Conservation (phyloP, 2,888 invertebrate species). For the Selenia dentaria region DNA sequence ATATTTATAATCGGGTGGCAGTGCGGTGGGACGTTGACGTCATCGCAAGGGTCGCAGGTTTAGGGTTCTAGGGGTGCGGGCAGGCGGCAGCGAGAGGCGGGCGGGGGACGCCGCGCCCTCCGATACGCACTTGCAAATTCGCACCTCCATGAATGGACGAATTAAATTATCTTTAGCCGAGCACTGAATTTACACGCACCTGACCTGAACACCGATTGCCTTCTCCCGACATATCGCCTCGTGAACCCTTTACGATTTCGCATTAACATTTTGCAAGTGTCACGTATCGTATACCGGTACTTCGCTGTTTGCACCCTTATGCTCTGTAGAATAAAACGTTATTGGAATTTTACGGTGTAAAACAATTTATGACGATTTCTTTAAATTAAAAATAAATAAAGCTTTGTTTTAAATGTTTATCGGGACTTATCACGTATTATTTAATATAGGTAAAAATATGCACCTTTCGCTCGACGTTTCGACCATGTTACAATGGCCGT, state of each 20-base stretch:
- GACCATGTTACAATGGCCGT: too few relatives aligned
- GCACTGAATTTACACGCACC: conserved; percentile 61
- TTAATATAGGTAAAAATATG: too few relatives aligned
- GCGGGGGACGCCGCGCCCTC: conserved; percentile 60
- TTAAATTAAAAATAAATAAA: too few relatives aligned
- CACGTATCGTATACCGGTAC: conserved; percentile 11
- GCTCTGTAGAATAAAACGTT: too few relatives aligned
- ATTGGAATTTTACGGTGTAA: too few relatives aligned
- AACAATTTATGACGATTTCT: too few relatives aligned
- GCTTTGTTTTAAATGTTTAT: too few relatives aligned
- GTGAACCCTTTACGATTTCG: conserved; percentile 26
- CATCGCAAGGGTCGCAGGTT: conserved; percentile 58
- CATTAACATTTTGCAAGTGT: conserved; percentile 22
- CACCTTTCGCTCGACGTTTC: too few relatives aligned
- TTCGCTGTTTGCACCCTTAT: conserved; percentile 8
- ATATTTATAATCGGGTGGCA: conserved; percentile 79
- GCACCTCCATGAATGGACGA: conserved; percentile 80
- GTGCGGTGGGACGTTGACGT: conserved; percentile 74
- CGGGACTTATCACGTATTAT: too few relatives aligned
- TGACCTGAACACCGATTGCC: conserved; percentile 56
- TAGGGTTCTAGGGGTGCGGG: conserved; percentile 41
- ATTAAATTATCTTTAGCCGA: conserved; percentile 71
- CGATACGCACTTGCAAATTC: conserved; percentile 81
- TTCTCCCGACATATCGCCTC: conserved; percentile 40
- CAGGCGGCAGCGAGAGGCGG: conserved; percentile 33